phyloP scores from a whole-genome alignment of 23 tunicate genomes.

The Ascidia mentula region DNA sequence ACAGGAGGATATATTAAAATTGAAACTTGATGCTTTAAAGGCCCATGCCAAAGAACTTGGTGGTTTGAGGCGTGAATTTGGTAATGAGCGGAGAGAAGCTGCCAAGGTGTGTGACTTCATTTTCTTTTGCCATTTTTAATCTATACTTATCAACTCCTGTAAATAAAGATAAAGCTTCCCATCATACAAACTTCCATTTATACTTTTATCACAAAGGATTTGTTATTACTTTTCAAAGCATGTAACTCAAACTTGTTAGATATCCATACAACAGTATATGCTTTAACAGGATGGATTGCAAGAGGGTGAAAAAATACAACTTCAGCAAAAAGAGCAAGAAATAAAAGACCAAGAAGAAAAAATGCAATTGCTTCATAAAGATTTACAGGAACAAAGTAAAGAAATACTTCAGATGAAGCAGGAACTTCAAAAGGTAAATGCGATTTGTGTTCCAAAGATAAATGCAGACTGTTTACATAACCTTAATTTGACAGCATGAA shows the following conservation, averaged over 20 bases:
- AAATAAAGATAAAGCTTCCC: too few species aligned
- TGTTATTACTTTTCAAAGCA: too few species aligned
- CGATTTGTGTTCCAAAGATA: neutral
- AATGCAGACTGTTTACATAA: neutral
- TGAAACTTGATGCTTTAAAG: constrained; percentile 57
- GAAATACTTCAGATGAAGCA: constrained; percentile 75
- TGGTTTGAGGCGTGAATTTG: constrained; percentile 53
- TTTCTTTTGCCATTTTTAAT: too few species aligned
- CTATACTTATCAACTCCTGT: too few species aligned
- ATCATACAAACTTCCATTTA: too few species aligned
- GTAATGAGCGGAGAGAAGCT: constrained; percentile 26
- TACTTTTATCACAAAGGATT: too few species aligned
- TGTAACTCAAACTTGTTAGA: too few species aligned
- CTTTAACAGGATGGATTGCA: constrained; percentile 33
- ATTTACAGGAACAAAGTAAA: constrained; percentile 80
- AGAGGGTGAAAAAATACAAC: constrained; percentile 25
- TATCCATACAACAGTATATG: too few species aligned
- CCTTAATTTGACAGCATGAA: constrained; percentile 42
- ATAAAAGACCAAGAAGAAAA: constrained; percentile 54
- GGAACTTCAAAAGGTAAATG: constrained; percentile 54
- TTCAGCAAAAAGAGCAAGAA: constrained; percentile 33
- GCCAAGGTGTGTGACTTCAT: too few species aligned
- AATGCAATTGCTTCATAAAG: constrained; percentile 65
- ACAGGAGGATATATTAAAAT: constrained; percentile 64
- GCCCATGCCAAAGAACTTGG: constrained; percentile 63